Evolutionary conservation across 2,888 invertebrate genomes (phyloP).

Genomic region (Dexiosoma caninum): DNA sequence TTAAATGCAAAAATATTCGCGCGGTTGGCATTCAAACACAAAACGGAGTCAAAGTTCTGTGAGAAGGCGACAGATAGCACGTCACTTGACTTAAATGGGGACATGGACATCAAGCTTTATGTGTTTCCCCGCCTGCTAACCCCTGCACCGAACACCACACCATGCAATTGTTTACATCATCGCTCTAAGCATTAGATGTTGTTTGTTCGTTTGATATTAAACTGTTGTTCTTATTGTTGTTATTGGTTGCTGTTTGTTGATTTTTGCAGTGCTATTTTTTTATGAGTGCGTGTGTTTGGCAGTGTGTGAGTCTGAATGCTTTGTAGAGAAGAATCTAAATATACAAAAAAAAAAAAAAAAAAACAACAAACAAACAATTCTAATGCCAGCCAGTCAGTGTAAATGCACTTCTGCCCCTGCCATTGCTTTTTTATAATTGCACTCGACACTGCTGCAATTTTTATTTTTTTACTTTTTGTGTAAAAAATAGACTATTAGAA

Average conservation of each 20-base stretch:
- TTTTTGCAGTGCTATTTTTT: slow-evolving; percentile 39
- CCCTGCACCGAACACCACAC: slow-evolving; percentile 46
- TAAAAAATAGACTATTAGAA: slow-evolving; percentile 12
- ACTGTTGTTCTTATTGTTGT: slow-evolving; percentile 34
- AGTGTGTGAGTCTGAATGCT: neutral
- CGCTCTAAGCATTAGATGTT: slow-evolving; percentile 52
- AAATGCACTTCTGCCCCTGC: slow-evolving; percentile 63
- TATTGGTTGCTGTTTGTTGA: slow-evolving; percentile 32
- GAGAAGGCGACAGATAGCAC: slow-evolving; percentile 77
- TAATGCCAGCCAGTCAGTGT: slow-evolving; percentile 54
- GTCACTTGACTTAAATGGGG: slow-evolving; percentile 77
- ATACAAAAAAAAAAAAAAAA: slow-evolving; percentile 18
- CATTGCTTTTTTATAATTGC: slow-evolving; percentile 58
- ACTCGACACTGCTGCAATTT: slow-evolving; percentile 59
- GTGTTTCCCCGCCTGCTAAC: slow-evolving; percentile 49
- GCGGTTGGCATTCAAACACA: slow-evolving; percentile 74
- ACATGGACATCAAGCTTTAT: slow-evolving; percentile 75
- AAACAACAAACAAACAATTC: no score
- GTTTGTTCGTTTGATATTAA: slow-evolving; percentile 41
- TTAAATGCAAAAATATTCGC: slow-evolving; percentile 61
- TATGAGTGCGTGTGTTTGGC: neutral
- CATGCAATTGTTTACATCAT: slow-evolving; percentile 58
- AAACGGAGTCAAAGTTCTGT: slow-evolving; percentile 77
- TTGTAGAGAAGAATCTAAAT: slow-evolving; percentile 22
- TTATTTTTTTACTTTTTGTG: neutral